Conservation (phyloP, 2,888 invertebrate genomes). For the Tachina grossa region DNA sequence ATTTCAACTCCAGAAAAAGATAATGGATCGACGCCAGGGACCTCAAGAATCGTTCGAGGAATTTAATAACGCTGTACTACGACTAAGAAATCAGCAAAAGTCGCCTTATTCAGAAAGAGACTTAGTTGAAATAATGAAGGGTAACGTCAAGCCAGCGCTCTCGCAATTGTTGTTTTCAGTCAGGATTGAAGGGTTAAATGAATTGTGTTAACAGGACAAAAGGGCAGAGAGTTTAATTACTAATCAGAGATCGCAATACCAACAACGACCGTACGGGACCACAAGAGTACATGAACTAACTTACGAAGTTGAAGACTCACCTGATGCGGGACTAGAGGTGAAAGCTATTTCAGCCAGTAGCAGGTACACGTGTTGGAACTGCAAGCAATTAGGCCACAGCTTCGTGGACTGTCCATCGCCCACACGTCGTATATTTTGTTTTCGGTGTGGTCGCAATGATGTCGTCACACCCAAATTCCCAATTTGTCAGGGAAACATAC, state of each 20-base stretch:
- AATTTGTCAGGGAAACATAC: slow-evolving; percentile 37
- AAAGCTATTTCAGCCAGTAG: not conserved
- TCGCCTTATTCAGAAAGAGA: slow-evolving; percentile 15
- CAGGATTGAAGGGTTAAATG: not conserved
- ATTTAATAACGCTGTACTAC: slow-evolving; percentile 4
- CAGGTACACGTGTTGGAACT: not conserved
- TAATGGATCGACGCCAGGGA: not conserved
- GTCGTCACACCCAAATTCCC: not conserved
- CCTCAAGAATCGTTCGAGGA: slow-evolving; percentile 2
- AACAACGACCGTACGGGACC: not conserved
- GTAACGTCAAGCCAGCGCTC: too few relatives aligned
- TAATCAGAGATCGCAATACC: not conserved
- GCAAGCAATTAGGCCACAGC: not conserved
- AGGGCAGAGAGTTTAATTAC: slow-evolving; percentile 6
- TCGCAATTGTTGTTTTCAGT: too few relatives aligned
- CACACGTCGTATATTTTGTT: not conserved
- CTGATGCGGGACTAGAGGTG: not conserved
- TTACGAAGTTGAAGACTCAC: not conserved
- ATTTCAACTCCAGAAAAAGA: slow-evolving; percentile 1
- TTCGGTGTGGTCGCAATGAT: not conserved
- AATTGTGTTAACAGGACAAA: slow-evolving; percentile 6
- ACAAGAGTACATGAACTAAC: not conserved
- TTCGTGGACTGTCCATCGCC: not conserved
- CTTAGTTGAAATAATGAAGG: slow-evolving; percentile 16
- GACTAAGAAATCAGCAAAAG: slow-evolving; percentile 18